phyloP scores from a whole-genome alignment of 2,888 invertebrate species.

The Watsonalla cultraria region DNA sequence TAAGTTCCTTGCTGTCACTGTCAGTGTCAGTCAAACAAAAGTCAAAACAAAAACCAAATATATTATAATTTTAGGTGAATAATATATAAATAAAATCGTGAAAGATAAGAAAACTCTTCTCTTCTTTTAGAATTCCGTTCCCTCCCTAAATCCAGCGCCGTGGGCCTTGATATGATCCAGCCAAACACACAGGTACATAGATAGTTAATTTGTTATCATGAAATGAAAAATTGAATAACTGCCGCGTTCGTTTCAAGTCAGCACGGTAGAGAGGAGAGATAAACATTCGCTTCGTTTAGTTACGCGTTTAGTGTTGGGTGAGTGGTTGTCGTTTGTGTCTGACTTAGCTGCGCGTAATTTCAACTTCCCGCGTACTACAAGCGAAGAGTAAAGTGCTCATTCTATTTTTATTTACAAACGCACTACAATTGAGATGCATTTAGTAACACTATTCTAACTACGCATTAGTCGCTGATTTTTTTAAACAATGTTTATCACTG shows the following conservation, averaged over 20 bases:
- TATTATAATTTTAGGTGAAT: not conserved
- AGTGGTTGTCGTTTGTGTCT: conserved; percentile 9
- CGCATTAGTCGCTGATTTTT: too few species aligned
- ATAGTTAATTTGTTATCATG: conserved; percentile 1
- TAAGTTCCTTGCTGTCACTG: too few species aligned
- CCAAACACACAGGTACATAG: too few species aligned
- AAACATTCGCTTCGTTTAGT: conserved; percentile 16
- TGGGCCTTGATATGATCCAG: too few species aligned
- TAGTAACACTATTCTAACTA: not conserved
- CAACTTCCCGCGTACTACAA: not conserved
- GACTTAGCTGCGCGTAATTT: not conserved
- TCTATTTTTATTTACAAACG: conserved; percentile 2
- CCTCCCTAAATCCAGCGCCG: too few species aligned
- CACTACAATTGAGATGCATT: not conserved
- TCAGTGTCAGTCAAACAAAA: not conserved
- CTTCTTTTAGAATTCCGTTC: not conserved
- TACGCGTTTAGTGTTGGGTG: conserved; percentile 1
- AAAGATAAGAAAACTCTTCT: not conserved
- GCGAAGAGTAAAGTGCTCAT: not conserved
- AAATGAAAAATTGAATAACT: conserved; percentile 20
- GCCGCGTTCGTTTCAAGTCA: conserved; percentile 6
- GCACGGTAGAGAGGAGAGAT: conserved; percentile 7
- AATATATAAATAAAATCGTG: too few species aligned
- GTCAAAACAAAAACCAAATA: too few species aligned
- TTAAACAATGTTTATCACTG: too few species aligned